A percentile compares a stretch with the other conserved stretches of the same genome.
Evolutionary conservation across 64 coral and sea anemone genomes (phyloP).

Genomic region (Stichodactyla helianthus): DNA sequence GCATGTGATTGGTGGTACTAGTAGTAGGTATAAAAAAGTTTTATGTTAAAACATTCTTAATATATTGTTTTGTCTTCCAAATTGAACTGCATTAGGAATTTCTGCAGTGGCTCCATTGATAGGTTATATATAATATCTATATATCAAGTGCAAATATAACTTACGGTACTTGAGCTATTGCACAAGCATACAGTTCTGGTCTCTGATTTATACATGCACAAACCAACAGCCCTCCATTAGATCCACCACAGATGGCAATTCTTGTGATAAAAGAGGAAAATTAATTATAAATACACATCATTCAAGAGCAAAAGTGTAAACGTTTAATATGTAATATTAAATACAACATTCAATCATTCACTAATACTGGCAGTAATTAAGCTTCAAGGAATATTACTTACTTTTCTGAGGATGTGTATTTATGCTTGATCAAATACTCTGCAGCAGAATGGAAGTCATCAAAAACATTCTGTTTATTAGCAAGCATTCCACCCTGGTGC

Average conservation of each 20-base stretch:
- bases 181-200: constrained; percentile 86
- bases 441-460: constrained; percentile 96
- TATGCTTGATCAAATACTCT: constrained; percentile 66
- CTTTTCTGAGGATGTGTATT: constrained; percentile 71
- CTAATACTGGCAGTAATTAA: too few species aligned
- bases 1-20: too few species aligned
- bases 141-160: not conserved
- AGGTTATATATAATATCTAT: not conserved
- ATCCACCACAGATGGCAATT: constrained; percentile 85
- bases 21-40: too few species aligned
- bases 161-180: constrained; percentile 93
- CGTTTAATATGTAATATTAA: too few species aligned
- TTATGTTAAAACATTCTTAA: too few species aligned
- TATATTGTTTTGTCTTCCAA: not conserved
- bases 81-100: not conserved
- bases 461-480: constrained; percentile 97
- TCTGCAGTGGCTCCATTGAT: too few species aligned
- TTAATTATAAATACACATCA: not conserved
- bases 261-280: constrained; percentile 17
- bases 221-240: constrained; percentile 90
- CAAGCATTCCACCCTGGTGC: constrained; percentile 89
- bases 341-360: too few species aligned
- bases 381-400: constrained; percentile 3
- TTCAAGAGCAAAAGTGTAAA: too few species aligned
- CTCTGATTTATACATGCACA: constrained; percentile 89